Percentiles rank a stretch among this genome's conserved stretches.
Evolutionary conservation across 1,140 invertebrate species (phyloP).

Genomic region (Drosophila ficusphila): DNA sequence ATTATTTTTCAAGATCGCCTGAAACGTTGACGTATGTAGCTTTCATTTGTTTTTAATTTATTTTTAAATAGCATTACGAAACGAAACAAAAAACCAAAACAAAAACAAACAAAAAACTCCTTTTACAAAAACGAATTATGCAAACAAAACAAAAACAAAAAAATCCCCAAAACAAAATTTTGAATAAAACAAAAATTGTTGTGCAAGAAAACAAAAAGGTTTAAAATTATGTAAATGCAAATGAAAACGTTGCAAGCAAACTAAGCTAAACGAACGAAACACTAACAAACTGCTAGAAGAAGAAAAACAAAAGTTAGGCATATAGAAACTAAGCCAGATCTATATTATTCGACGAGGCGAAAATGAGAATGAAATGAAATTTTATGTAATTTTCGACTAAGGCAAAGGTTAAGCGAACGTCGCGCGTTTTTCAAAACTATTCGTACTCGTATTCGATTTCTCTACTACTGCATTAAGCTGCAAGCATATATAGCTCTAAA

Average conservation of each 20-base stretch:
- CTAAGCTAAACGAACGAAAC: slow-evolving; percentile 40
- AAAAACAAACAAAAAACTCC: slow-evolving; percentile 26
- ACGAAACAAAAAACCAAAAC: slow-evolving; percentile 31
- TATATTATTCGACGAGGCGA: slow-evolving; percentile 30
- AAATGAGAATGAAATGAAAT: slow-evolving; percentile 46
- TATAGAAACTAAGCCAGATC: slow-evolving; percentile 50
- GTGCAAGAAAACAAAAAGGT: slow-evolving; percentile 44
- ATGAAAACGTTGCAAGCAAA: slow-evolving; percentile 35
- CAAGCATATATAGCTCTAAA: slow-evolving; percentile 68
- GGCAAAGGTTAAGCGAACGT: slow-evolving; percentile 67
- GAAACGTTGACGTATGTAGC: slow-evolving; percentile 55
- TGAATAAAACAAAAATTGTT: slow-evolving; percentile 51
- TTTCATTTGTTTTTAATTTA: slow-evolving; percentile 76
- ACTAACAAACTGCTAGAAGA: slow-evolving; percentile 30
- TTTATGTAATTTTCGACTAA: slow-evolving; percentile 79
- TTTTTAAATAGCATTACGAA: slow-evolving; percentile 57
- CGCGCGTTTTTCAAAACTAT: slow-evolving; percentile 72
- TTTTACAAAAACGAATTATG: slow-evolving; percentile 29
- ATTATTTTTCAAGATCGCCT: slow-evolving; percentile 36
- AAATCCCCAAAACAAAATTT: slow-evolving; percentile 36
- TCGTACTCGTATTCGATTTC: slow-evolving; percentile 69
- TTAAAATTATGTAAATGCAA: slow-evolving; percentile 53
- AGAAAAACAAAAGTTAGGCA: slow-evolving; percentile 46
- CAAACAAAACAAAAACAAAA: slow-evolving; percentile 30
- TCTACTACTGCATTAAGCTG: slow-evolving; percentile 75